Evolutionary conservation across 2,113 vertebrate species (phyloP), one percentile per base, ranked within the genome.

Genomic region (Taxidea taxus): DNA sequence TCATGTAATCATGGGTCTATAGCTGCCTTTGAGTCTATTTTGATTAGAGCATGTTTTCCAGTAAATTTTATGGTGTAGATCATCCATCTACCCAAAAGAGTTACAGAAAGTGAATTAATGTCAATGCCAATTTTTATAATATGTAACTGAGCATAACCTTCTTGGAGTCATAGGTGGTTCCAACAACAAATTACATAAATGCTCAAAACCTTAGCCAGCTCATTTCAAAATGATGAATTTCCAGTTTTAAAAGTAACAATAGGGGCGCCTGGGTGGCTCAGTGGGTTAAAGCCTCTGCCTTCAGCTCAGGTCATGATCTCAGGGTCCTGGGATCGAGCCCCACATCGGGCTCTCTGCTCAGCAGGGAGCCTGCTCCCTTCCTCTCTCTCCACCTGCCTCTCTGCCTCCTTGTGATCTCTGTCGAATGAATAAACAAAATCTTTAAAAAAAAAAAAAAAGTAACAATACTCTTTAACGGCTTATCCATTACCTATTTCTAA

Each of bases 81-180:
- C 87, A 88, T 72, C 60, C 82, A 39, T 90, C 66, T 64, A 82
- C 62, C 37, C 77, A 72, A 89, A 94, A 93, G 90, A 85, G 72
- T 47, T 29, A 64, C 25, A 83, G 81, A 87, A 95, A 97, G 77
- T 83, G 72, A 96, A 93, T 95, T 87, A 94, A 62, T 72, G 95
- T 97, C 95, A 92, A 42, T n/a, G 72, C 74, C 87, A 87, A 92
- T 95, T 95, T 92, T 84, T 74, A 91, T 92, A 90, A 96, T 77
- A 83, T n/a, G 37, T 70, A 97, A 95, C n/a, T 95, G 94, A 98
- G 86, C 0, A 0, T 82, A 97, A 92, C 96, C 91, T 97, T 88
- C 75, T 85, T 78, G 7, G 37, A 92, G 78, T 70, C 70, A 62
- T 2, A 56, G 60, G 9, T 70, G 42, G 13, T 51, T 95, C 80